A percentile compares a stretch with the other conserved stretches of the same genome.
These are phyloP conservation scores for Uromys caudimaculatus DNA, from an alignment of 2,797 vertebrate genomes.

Conservation along the genomic window DNA sequence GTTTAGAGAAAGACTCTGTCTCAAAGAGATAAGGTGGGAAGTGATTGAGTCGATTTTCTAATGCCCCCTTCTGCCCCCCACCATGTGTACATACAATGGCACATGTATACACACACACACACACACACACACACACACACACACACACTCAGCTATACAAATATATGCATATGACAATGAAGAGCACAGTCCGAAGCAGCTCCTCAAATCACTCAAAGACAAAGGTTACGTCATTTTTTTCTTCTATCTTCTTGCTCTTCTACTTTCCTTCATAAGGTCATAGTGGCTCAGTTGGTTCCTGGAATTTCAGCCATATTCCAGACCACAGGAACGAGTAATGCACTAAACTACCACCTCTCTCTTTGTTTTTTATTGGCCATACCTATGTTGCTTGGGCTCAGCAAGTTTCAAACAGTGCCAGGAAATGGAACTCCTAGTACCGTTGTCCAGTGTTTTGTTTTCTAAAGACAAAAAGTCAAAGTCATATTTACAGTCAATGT, in stretches of 20 bases:
- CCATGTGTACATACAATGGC: not conserved
- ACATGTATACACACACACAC: not conserved
- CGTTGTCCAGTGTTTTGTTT: not conserved
- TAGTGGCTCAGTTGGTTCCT: not conserved
- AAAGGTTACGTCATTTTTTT: not conserved
- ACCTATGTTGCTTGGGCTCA: not conserved
- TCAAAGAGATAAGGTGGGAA: not conserved
- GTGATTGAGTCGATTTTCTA: not conserved
- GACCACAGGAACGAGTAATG: not conserved
- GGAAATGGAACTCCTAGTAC: not conserved
- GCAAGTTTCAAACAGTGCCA: not conserved
- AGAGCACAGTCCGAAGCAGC: not conserved
- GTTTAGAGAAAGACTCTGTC: not conserved
- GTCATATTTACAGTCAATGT: slow-evolving; percentile 27
- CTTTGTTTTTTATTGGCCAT: not conserved
- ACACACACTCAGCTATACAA: not conserved
- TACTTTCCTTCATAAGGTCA: slow-evolving; percentile 7
- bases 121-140: not conserved
- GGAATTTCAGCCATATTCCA: slow-evolving; percentile 13
- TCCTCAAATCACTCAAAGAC: not conserved
- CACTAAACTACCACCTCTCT: not conserved
- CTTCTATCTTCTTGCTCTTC: not conserved
- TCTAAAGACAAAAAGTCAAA: slow-evolving; percentile 47
- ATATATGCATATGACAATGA: not conserved
- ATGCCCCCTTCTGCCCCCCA: not conserved